Evolutionary conservation across 2,797 vertebrate species (phyloP).

Genomic region (Falco cherrug): DNA sequence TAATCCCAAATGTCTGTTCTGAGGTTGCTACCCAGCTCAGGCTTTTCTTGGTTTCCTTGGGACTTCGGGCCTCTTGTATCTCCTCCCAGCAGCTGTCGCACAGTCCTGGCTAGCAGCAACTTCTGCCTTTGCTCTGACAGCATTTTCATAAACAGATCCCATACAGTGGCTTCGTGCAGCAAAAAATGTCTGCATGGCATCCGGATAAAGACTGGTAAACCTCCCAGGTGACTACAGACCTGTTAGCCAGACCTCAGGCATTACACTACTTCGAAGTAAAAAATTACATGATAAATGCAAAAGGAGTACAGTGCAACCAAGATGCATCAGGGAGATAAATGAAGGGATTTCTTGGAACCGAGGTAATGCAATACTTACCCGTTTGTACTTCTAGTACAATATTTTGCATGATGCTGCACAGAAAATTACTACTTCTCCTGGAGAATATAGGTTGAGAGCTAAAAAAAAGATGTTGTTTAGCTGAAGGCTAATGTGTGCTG

Average conservation of each 20-base stretch:
- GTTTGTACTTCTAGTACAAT: not conserved
- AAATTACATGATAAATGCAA: not conserved
- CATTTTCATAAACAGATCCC: not conserved
- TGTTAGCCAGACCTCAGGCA: not conserved
- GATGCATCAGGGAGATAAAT: not conserved
- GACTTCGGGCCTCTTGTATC: not conserved
- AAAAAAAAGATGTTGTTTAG: not conserved
- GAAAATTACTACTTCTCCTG: not conserved
- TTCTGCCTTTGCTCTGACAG: not conserved
- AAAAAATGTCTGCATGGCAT: not conserved
- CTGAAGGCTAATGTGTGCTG: not conserved
- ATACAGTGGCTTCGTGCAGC: not conserved
- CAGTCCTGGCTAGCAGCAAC: not conserved
- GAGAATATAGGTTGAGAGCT: not conserved
- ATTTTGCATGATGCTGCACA: not conserved
- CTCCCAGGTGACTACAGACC: not conserved
- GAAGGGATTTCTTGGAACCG: not conserved
- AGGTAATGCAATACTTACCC: not conserved
- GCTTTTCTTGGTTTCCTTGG: not conserved
- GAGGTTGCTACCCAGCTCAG: not conserved
- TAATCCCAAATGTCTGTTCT: not conserved
- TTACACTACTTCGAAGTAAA: not conserved
- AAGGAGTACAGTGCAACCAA: not conserved
- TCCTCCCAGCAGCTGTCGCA: not conserved
- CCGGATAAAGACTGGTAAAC: not conserved